These are phyloP conservation scores for Protonibea diacanthus DNA, from an alignment of 2,797 vertebrate genomes.

Conservation along the genomic window DNA sequence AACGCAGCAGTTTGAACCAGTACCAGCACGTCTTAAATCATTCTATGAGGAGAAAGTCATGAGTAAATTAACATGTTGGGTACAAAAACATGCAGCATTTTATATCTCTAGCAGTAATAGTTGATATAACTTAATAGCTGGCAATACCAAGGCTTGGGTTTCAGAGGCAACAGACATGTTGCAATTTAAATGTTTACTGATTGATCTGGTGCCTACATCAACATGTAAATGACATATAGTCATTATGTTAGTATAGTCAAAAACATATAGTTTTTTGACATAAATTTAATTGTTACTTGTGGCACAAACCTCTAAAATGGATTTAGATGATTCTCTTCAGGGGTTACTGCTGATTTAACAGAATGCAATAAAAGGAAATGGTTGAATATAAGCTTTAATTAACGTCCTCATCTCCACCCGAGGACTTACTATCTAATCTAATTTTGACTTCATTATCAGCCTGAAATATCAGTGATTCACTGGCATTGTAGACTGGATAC, in stretches of 20 bases:
- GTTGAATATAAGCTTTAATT: not conserved
- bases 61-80: not conserved
- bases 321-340: not conserved
- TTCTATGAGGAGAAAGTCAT: not conserved
- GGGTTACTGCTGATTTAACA: slow-evolving; percentile 3
- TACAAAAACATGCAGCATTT: not conserved
- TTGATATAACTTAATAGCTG: not conserved
- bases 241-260: too few relatives aligned
- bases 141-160: not conserved
- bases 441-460: not conserved
- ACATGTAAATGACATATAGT: too few relatives aligned
- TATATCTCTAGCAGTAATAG: not conserved
- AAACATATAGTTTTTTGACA: not conserved
- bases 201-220: not conserved
- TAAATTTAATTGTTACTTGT: not conserved
- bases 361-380: not conserved
- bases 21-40: not conserved
- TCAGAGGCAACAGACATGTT: not conserved
- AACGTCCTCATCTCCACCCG: not conserved
- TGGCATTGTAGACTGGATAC: not conserved
- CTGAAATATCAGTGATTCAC: not conserved
- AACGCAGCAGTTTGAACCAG: not conserved
- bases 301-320: not conserved
- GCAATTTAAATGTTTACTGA: not conserved
- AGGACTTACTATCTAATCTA: not conserved